A percentile compares a stretch with the other conserved stretches of the same genome.
These are phyloP conservation scores for Mechanitis messenoides DNA, from an alignment of 2,888 invertebrate species.

Conservation along the genomic window DNA sequence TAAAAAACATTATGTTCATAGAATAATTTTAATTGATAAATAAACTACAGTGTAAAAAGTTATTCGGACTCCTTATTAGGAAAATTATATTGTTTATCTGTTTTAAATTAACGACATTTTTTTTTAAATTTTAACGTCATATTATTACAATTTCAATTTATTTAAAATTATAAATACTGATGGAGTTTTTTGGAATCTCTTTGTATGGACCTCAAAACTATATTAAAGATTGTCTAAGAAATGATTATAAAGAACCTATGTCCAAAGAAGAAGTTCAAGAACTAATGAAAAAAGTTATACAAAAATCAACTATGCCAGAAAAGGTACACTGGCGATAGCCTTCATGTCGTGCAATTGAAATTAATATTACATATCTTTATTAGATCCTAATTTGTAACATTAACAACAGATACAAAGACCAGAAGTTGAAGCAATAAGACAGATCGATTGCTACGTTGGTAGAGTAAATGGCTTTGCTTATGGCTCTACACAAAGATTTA, in stretches of 20 bases:
- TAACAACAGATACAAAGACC: constrained; percentile 42
- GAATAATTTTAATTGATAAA: too few species aligned
- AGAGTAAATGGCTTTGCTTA: constrained; percentile 75
- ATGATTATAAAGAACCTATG: constrained; percentile 66
- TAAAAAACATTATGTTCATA: too few species aligned
- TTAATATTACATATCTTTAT: neutral
- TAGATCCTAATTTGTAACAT: neutral
- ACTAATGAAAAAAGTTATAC: constrained; percentile 50
- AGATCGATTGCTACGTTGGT: constrained; percentile 69
- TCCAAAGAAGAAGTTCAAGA: constrained; percentile 51
- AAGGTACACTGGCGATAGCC: constrained; percentile 31
- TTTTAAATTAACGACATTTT: neutral
- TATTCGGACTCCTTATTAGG: too few species aligned
- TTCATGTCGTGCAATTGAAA: neutral
- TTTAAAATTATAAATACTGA: constrained; percentile 28
- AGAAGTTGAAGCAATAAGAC: constrained; percentile 54
- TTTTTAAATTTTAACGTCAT: neutral
- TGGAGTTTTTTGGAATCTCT: constrained; percentile 76
- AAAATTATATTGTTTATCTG: too few species aligned
- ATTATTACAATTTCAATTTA: neutral
- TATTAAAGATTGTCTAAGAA: constrained; percentile 61
- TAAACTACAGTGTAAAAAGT: too few species aligned
- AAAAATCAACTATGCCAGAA: constrained; percentile 48
- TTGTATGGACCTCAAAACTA: constrained; percentile 68
- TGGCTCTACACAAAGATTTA: constrained; percentile 64